Base-by-base conservation (phyloP, 2,797 vertebrate species). In the Tragopan temminckii region DNA sequence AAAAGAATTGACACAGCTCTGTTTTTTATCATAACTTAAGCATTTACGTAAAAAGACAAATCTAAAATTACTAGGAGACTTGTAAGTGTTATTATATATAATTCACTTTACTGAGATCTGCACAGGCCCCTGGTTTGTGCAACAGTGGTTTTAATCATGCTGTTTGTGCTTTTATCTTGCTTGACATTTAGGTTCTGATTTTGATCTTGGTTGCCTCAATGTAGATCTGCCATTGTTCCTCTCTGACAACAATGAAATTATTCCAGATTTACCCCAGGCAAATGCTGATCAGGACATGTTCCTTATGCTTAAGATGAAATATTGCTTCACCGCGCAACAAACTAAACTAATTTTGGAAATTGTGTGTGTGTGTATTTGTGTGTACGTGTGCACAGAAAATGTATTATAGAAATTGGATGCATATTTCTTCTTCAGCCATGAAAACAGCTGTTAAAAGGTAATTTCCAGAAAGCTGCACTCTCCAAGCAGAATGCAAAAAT, bases 11-110 rank as follows among this genome's bases (percentile, higher is more conserved):
- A 97, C 96, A 94, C n/a, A 94, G 97, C 90, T 97, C 97, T 97
- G 96, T 53, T 97, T 97, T 98, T 97, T 97, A 97, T 98, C 97
- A 96, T 97, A 97, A 97, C 91, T 97, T 97, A 97, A 97, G 97
- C 95, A 97, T 98, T 98, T 97, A 96, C 97, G 93, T 95, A 98
- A 96, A 97, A 97, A 97, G 94, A 95, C 96, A 98, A 97, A 98
- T 97, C 95, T 97, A 97, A 97, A 97, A 96, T 93, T 96, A 96
- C 90, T 96, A 97, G 96, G 97, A 97, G 97, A 97, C 95, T 94
- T 94, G 35, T 96, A 97, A 97, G 96, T 97, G 94, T 97, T 97
- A 97, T 97, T 97, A 96, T 80, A 96, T 96, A 95, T 97, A 98
- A 97, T 97, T 98, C 95, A 96, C 92, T 97, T 98, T 97, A 89